Base-by-base conservation (phyloP, 2,888 invertebrate genomes). In the Cataglyphis cursor region DNA sequence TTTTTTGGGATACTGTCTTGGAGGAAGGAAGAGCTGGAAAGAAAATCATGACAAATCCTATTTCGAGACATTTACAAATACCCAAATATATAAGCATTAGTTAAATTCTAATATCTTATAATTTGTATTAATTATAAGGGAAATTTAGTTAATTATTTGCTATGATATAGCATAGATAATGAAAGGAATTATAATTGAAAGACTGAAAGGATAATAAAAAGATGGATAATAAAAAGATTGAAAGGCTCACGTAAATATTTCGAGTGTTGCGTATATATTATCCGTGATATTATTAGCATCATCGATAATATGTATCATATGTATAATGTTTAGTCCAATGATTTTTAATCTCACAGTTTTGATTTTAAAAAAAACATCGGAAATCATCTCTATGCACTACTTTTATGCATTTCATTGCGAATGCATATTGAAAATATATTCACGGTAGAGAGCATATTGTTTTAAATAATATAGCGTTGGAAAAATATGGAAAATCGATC, bases 271-370 rank as follows among this genome's bases (percentile, higher is more conserved):
- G 57, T 65, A n/a, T n/a, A n/a, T n/a, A 62, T 35, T 65, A 82
- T 78, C 35, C 54, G 48, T 80, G 65, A 82, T 64, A 82, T 84
- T 84, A 84, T 78, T 66, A 6, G 54, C 21, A 41, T 81, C 70
- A 62, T 64, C 28, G 31, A 73, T 51, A 54, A 81, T n/a, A n/a
- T n/a, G n/a, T n/a, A n/a, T n/a, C n/a, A 28, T 21, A 31, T 31
- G 31, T 31, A 15, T 8, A n/a, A 28, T 38, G 35, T 24, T 5
- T 24, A 48, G 15, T 48, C 51, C 12, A 4, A 24, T 38, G 62
- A 28, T 15, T 41, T 66, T 24, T 51, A 51, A 65, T 73, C 38
- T n/a, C 15, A n/a, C 9, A 57, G n/a, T 68, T n/a, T 76, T 8
- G 31, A 76, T 68, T 41, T 41, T 41, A 21, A 41, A 54, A 51